Evolutionary conservation across 2,888 invertebrate genomes (phyloP).

Genomic region (Kuschelorhynchus macadamiae): DNA sequence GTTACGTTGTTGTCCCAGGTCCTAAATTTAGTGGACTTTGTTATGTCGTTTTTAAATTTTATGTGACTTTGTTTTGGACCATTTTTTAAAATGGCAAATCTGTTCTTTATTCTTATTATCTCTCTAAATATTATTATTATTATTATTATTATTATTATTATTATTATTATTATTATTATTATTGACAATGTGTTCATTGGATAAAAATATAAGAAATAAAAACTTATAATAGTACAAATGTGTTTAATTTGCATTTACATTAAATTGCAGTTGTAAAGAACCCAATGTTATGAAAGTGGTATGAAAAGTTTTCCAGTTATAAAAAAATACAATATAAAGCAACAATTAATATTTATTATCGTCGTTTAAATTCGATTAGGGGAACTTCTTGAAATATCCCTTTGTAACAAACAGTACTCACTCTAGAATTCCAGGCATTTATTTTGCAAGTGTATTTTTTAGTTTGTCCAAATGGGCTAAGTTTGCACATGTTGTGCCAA

Average conservation of each 20-base stretch:
- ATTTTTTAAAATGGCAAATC: constrained; percentile 64
- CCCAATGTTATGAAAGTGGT: no score
- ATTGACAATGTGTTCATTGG: constrained; percentile 69
- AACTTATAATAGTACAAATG: constrained; percentile 48
- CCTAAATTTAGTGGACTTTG: constrained; percentile 39
- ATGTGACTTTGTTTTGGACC: constrained; percentile 43
- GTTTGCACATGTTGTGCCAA: no score
- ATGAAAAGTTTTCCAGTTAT: no score
- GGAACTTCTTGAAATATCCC: no score
- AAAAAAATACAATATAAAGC: no score
- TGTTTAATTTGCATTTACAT: not conserved
- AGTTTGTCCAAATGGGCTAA: no score
- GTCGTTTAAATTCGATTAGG: no score
- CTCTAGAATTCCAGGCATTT: no score
- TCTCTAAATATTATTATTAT: constrained; percentile 36
- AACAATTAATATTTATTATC: no score
- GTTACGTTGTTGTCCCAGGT: constrained; percentile 48
- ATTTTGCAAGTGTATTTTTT: no score
- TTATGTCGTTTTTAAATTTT: constrained; percentile 42
- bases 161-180: constrained; percentile 56
- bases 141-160: constrained; percentile 58
- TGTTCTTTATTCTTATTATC: constrained; percentile 60
- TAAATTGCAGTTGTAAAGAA: not conserved
- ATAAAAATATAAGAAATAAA: constrained; percentile 66
- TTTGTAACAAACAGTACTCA: no score